Percentiles rank a stretch among this genome's conserved stretches.
Conservation (phyloP, 2,888 invertebrate species). For the Laothoe populi region DNA sequence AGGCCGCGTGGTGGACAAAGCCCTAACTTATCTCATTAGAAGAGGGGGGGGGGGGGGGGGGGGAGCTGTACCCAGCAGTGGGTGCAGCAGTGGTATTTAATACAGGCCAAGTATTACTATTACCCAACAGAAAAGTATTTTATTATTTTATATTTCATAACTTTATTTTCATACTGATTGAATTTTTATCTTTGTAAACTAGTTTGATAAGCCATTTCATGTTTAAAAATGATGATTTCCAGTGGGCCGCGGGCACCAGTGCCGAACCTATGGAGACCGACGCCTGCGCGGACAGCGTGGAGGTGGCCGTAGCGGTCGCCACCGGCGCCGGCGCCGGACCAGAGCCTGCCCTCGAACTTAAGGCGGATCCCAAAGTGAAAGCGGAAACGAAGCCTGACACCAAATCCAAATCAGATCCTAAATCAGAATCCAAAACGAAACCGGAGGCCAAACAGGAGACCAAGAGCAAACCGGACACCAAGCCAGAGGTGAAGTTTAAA, state of each 20-base stretch:
- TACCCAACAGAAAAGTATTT: no score
- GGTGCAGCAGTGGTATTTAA: no score
- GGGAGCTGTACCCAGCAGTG: no score
- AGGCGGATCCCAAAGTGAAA: constrained; percentile 42
- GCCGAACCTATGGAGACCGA: constrained; percentile 49
- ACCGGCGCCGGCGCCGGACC: constrained; percentile 32
- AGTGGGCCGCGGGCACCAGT: constrained; percentile 69
- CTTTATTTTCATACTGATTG: no score
- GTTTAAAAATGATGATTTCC: constrained; percentile 26
- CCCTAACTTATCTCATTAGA: no score
- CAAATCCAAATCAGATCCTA: constrained; percentile 40
- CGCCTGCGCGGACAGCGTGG: constrained; percentile 36
- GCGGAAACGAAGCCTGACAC: constrained; percentile 41
- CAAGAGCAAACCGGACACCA: constrained; percentile 45
- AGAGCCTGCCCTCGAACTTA: constrained; percentile 42
- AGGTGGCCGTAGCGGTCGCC: constrained; percentile 37
- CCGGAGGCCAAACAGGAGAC: constrained; percentile 38
- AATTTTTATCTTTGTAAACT: neutral
- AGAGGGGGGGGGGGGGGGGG: no score
- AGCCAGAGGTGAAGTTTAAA: constrained; percentile 40
- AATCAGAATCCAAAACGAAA: constrained; percentile 46
- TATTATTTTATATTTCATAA: neutral
- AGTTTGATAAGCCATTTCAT: neutral
- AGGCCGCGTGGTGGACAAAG: no score
- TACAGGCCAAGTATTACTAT: no score